Percentiles rank a stretch among this genome's conserved stretches.
Evolutionary conservation across 2,888 invertebrate genomes (phyloP).

Genomic region (Philereme vetulata): DNA sequence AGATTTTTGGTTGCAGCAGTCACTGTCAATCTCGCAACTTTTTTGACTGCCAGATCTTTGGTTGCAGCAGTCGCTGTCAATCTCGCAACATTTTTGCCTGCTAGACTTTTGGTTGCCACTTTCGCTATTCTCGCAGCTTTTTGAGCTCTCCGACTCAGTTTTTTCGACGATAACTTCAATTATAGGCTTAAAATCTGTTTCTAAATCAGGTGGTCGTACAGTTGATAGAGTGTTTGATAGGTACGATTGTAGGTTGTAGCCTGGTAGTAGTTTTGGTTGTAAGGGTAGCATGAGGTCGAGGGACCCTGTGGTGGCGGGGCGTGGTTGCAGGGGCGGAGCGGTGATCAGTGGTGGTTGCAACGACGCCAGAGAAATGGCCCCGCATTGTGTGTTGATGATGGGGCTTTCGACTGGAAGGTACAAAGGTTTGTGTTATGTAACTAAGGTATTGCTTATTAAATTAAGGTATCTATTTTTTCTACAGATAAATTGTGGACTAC

Average conservation of each 20-base stretch:
- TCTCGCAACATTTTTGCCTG: background rate
- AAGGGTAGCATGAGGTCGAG: constrained; percentile 87
- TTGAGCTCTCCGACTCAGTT: constrained; percentile 53
- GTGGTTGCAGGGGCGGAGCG: constrained; percentile 86
- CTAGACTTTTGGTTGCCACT: background rate
- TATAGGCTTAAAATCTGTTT: constrained; percentile 61
- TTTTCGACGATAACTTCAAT: constrained; percentile 71
- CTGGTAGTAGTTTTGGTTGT: constrained; percentile 87
- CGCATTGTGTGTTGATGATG: constrained; percentile 74
- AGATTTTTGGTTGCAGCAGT: constrained; percentile 52
- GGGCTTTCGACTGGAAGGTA: constrained; percentile 84
- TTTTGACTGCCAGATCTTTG: constrained; percentile 21
- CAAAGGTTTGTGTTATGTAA: constrained; percentile 27
- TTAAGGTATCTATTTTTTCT: too few relatives aligned
- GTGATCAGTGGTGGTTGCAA: constrained; percentile 80
- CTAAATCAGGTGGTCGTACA: constrained; percentile 72
- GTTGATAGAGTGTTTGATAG: constrained; percentile 80
- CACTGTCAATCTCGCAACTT: constrained; percentile 56
- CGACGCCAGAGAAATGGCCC: constrained; percentile 79
- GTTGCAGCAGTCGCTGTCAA: background rate
- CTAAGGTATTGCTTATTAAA: background rate
- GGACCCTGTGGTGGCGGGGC: constrained; percentile 88
- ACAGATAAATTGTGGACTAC: too few relatives aligned
- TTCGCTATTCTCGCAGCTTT: constrained; percentile 21
- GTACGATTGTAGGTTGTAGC: constrained; percentile 78